Evolutionary conservation across 2,797 vertebrate species (phyloP), one percentile per base, ranked within the genome.

Genomic region (Glossophaga mutica): DNA sequence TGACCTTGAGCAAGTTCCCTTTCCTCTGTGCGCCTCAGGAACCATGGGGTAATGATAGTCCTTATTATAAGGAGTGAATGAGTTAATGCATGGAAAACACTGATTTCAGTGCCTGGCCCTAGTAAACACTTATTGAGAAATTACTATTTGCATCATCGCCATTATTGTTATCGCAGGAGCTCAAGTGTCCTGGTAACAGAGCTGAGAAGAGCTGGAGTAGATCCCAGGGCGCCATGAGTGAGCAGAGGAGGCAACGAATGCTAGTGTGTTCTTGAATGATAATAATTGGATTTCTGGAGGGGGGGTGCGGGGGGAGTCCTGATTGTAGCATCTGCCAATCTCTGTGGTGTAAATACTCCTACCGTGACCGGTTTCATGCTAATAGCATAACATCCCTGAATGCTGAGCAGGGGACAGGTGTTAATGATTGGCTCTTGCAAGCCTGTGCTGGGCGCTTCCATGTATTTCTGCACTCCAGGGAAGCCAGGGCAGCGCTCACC

Each of bases 1-100:
- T 85, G 77, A 48, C 26, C 24, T 29, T 37, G 12, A 68, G 44
- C 94, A 77, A 70, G 62, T 89, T 24, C 19, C 32, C 84, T 71
- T 82, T 46, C 46, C 52, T 48, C 65, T 77, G 19, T 59, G 52
- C 39, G 34, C 46, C 67, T 65, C 9, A 2, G 65, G n/a, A n/a
- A 21, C 26, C 3, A 50, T 16, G 1, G 32, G 26, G 8, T 46
- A 9, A 22, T 3, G 2, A 19, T 1, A 9, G 55, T 29, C 19
- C 59, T 83, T 1, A 5, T n/a, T n/a, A 6, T 12, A 29, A 44
- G 83, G 8, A 37, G 34, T 6, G 16, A 57, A 62, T 37, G 32
- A 37, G 14, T 16, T 57, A 16, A 14, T n/a, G 48, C 15, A 0
- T 1, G 3, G 24, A 32, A 77, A 83, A 44, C 15, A 3, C 37